Conservation (phyloP, 2,888 invertebrate genomes). For the Melieria omissa region DNA sequence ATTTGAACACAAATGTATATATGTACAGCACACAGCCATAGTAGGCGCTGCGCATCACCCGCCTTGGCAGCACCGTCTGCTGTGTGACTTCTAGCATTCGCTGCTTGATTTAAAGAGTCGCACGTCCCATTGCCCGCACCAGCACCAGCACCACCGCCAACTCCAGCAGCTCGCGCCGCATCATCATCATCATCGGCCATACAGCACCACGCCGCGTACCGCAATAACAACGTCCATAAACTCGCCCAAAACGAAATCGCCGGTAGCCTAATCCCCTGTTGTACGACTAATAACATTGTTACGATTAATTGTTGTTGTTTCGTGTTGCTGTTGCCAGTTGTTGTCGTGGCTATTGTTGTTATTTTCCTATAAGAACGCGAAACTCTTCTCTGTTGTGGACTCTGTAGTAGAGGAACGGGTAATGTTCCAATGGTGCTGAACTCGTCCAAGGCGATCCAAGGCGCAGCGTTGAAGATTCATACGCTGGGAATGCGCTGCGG, state of each 20-base stretch:
- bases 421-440: too few relatives aligned
- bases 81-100: constrained; percentile 24
- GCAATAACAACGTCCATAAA: constrained; percentile 23
- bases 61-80: not conserved
- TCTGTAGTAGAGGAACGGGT: too few relatives aligned
- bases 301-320: constrained; percentile 60
- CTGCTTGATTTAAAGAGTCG: constrained; percentile 27
- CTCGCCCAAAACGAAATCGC: constrained; percentile 52
- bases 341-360: constrained; percentile 33
- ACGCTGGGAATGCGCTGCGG: constrained; percentile 38
- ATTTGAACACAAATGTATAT: constrained; percentile 4
- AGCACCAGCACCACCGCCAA: constrained; percentile 29
- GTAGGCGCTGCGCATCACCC: not conserved
- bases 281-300: constrained; percentile 67
- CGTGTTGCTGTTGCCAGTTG: constrained; percentile 26
- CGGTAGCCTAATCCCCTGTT: constrained; percentile 67
- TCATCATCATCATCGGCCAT: constrained; percentile 10
- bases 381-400: not conserved
- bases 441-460: too few relatives aligned
- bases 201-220: constrained; percentile 1
- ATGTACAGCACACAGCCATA: not conserved
- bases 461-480: constrained; percentile 34
- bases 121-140: constrained; percentile 17
- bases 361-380: constrained; percentile 11
- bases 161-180: constrained; percentile 42